phyloP scores from a whole-genome alignment of 2,888 invertebrate species.

The Drosophila koepferae region DNA sequence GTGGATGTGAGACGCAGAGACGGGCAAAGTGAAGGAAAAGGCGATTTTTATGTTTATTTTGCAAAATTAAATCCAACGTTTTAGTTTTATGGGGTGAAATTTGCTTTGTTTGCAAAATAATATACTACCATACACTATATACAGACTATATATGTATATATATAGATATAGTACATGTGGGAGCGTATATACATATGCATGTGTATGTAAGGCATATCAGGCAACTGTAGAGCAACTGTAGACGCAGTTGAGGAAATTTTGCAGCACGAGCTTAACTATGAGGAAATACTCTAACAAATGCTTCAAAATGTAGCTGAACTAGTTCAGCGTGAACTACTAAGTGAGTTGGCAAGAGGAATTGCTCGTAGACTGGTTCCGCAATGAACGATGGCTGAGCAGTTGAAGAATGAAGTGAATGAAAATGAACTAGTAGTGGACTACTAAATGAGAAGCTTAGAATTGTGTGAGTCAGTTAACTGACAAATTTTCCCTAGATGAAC shows the following conservation, averaged over 20 bases:
- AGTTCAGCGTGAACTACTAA: neutral
- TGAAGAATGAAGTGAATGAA: too few relatives aligned
- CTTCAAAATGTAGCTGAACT: neutral
- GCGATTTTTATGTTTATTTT: constrained; percentile 76
- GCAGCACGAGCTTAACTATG: neutral
- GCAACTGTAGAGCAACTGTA: constrained; percentile 7
- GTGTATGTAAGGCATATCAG: constrained; percentile 13
- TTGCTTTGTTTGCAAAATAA: constrained; percentile 77
- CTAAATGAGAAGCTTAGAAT: neutral
- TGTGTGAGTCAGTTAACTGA: neutral
- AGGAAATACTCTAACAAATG: constrained; percentile 20
- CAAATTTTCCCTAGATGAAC: neutral
- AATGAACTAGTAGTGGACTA: neutral
- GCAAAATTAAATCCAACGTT: constrained; percentile 80
- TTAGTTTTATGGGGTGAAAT: constrained; percentile 76
- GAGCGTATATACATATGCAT: constrained; percentile 4
- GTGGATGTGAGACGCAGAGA: neutral
- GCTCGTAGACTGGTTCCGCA: neutral
- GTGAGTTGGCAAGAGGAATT: too few relatives aligned
- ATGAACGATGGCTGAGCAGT: neutral
- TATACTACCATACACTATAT: constrained; percentile 22
- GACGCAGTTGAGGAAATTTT: neutral
- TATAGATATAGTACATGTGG: neutral
- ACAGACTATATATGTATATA: neutral
- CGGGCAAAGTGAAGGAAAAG: constrained; percentile 20